Conservation (phyloP, 2,888 invertebrate genomes). For the Elmis aenea region DNA sequence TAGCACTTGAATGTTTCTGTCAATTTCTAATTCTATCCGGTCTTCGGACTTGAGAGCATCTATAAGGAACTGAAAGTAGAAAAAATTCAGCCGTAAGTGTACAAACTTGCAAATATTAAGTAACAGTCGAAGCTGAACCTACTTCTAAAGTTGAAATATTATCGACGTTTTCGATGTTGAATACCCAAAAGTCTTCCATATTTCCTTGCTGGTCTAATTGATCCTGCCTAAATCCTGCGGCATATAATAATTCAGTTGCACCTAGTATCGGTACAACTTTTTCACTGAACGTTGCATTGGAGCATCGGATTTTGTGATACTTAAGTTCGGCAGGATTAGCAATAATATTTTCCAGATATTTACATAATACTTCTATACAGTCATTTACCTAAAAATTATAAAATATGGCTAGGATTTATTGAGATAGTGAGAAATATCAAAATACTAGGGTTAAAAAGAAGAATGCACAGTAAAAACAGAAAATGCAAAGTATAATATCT, state of each 20-base stretch:
- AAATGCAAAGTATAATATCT: too few relatives aligned
- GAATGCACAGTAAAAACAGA: too few relatives aligned
- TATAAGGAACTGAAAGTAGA: constrained; percentile 55
- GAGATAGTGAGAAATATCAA: too few relatives aligned
- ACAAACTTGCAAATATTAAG: background rate
- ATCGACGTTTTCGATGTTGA: constrained; percentile 56
- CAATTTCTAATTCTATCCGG: constrained; percentile 75
- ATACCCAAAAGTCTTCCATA: constrained; percentile 65
- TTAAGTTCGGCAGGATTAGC: constrained; percentile 82
- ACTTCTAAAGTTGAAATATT: constrained; percentile 55
- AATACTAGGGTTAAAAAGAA: too few relatives aligned
- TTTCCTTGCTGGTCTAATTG: constrained; percentile 53
- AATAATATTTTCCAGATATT: constrained; percentile 87
- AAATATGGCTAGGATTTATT: too few relatives aligned
- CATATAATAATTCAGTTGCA: constrained; percentile 70
- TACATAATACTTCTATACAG: constrained; percentile 80
- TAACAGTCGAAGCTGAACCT: constrained; percentile 24
- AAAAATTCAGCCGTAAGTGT: too few relatives aligned
- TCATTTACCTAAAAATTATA: constrained; percentile 62
- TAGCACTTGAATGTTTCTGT: constrained; percentile 80
- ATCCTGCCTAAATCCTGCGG: constrained; percentile 74
- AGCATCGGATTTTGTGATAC: constrained; percentile 82
- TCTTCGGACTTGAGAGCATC: constrained; percentile 78
- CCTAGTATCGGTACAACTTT: constrained; percentile 78
- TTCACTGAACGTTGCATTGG: constrained; percentile 74